A percentile compares a stretch with the other conserved stretches of the same genome.
Conservation (phyloP, 2,113 vertebrate genomes). For the Neodontobutis hainanensis region DNA sequence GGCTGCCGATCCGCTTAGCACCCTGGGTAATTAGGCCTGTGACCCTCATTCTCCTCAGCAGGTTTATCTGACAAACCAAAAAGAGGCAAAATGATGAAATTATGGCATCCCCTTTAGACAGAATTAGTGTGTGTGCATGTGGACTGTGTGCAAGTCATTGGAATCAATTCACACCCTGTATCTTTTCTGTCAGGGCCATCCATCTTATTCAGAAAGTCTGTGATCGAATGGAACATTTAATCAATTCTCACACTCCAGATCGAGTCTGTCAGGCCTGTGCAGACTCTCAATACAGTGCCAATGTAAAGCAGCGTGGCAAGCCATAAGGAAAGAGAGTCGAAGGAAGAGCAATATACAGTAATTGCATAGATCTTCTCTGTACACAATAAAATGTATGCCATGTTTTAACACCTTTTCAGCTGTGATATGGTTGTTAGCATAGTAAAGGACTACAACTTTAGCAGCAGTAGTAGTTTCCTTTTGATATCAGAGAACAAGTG, state of each 20-base stretch:
- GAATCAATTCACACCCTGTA: slow-evolving; percentile 43
- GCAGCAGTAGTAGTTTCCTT: too few relatives aligned
- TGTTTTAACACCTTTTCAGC: too few relatives aligned
- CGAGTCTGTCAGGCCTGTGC: slow-evolving; percentile 47
- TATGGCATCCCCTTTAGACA: slow-evolving; percentile 9
- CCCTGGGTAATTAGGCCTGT: slow-evolving; percentile 98
- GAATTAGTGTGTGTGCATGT: not conserved
- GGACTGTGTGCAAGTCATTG: slow-evolving; percentile 20
- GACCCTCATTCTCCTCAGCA: slow-evolving; percentile 96
- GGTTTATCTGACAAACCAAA: slow-evolving; percentile 86
- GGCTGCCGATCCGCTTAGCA: slow-evolving; percentile 97
- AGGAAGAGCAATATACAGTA: slow-evolving; percentile 33
- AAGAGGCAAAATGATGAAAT: slow-evolving; percentile 25
- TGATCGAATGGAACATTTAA: slow-evolving; percentile 63
- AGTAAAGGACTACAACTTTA: too few relatives aligned
- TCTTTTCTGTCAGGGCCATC: slow-evolving; percentile 63
- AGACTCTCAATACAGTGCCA: slow-evolving; percentile 54
- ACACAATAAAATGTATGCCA: slow-evolving; percentile 11
- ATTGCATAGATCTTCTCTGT: slow-evolving; percentile 26
- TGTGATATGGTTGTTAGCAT: too few relatives aligned
- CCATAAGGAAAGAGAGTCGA: slow-evolving; percentile 22
- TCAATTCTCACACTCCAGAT: slow-evolving; percentile 54
- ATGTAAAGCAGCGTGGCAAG: slow-evolving; percentile 36
- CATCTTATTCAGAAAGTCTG: slow-evolving; percentile 62
- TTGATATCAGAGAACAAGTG: too few relatives aligned